Conservation (phyloP, 1,140 invertebrate species). For the Paracyclopina nana region DNA sequence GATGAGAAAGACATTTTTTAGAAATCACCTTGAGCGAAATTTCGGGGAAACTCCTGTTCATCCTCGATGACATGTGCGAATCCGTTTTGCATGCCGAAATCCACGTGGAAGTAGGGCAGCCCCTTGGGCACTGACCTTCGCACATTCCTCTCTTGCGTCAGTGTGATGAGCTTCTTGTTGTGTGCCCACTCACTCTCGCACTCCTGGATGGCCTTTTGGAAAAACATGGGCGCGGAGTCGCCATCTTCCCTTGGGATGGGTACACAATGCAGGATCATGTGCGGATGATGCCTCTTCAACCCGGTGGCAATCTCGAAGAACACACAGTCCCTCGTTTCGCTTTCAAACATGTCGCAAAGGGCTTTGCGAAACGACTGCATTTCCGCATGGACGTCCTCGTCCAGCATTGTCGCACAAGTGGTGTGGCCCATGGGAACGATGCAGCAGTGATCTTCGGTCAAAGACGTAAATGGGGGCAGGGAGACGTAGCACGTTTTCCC, state of each 20-base stretch:
- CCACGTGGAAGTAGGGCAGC: conserved; percentile 77
- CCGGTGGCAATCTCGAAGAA: conserved; percentile 72
- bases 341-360: conserved; percentile 52
- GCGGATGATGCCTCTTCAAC: conserved; percentile 50
- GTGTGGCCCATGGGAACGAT: conserved; percentile 65
- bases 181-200: conserved; percentile 82
- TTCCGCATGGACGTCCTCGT: conserved; percentile 85
- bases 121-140: conserved; percentile 69
- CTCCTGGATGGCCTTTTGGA: conserved; percentile 87
- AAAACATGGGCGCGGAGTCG: conserved; percentile 76
- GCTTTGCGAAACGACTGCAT: conserved; percentile 53
- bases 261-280: conserved; percentile 72
- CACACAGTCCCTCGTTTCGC: conserved; percentile 47
- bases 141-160: conserved; percentile 41
- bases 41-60: conserved; percentile 57
- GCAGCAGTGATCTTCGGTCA: conserved; percentile 69
- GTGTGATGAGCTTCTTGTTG: conserved; percentile 82
- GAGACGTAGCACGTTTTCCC: conserved; percentile 46
- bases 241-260: conserved; percentile 55
- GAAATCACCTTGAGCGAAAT: conserved; percentile 62
- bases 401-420: conserved; percentile 49
- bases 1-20: conserved; percentile 5
- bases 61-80: conserved; percentile 95
- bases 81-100: conserved; percentile 71
- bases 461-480: conserved; percentile 50